Evolutionary conservation across 2,797 vertebrate species (phyloP).

Genomic region (Anguilla obscura): DNA sequence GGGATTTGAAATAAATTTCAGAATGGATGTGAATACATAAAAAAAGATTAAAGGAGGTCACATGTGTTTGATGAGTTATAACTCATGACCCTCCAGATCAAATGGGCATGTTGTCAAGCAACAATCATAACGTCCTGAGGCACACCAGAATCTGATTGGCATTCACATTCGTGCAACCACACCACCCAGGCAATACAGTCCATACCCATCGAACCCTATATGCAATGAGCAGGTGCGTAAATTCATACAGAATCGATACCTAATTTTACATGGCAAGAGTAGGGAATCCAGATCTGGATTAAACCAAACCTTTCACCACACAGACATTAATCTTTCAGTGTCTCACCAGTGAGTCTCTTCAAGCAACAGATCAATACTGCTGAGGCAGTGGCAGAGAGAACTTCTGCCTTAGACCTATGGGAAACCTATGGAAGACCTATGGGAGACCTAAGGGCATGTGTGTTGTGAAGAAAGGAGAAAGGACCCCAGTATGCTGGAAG

Average conservation of each 20-base stretch:
- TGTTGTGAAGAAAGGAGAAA: background rate
- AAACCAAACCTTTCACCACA: background rate
- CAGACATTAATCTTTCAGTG: background rate
- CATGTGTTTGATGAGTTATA: conserved; percentile 41
- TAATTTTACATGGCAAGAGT: background rate
- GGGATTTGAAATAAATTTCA: background rate
- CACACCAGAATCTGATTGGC: background rate
- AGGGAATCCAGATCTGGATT: background rate
- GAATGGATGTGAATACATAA: conserved; percentile 9
- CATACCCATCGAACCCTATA: background rate
- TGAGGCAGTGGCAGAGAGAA: background rate
- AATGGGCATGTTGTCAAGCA: conserved; percentile 28
- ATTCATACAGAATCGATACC: background rate
- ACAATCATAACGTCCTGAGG: conserved; percentile 4
- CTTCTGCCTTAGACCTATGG: no score
- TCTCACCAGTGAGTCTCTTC: background rate
- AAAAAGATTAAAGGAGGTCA: conserved; percentile 39
- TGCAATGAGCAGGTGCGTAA: background rate
- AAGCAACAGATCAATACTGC: background rate
- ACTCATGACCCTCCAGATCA: conserved; percentile 32
- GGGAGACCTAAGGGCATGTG: background rate
- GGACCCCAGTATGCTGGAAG: background rate
- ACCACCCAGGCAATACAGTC: background rate
- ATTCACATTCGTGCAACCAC: background rate
- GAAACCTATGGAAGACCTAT: background rate